Conservation (phyloP, 2,888 invertebrate genomes). For the Sminthurinus aureus region DNA sequence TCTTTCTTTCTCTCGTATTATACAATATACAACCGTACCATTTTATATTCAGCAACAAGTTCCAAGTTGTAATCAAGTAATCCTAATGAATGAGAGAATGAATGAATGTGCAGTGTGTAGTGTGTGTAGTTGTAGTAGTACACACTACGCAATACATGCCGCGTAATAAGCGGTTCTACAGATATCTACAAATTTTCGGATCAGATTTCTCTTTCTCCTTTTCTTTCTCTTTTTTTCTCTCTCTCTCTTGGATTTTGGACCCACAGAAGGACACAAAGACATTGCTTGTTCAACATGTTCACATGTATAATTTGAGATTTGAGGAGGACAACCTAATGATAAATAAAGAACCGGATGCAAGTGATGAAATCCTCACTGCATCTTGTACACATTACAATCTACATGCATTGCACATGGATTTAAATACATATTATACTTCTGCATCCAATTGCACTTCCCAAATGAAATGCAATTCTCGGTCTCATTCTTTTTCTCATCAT, state of each 20-base stretch:
- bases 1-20: too few species aligned
- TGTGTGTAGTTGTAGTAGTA: background rate
- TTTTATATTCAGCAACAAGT: conserved; percentile 3
- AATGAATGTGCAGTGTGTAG: background rate
- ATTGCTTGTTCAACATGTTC: conserved; percentile 26
- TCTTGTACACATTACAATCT: background rate
- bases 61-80: background rate
- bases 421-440: background rate
- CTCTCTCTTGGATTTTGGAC: too few species aligned
- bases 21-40: too few species aligned
- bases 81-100: conserved; percentile 9
- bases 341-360: conserved; percentile 46
- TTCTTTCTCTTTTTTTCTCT: too few species aligned
- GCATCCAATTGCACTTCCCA: conserved; percentile 16
- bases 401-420: background rate
- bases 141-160: background rate
- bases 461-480: background rate
- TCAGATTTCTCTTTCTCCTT: conserved; percentile 34
- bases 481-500: too few species aligned
- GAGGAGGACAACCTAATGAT: conserved; percentile 36
- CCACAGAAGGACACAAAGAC: conserved; percentile 26
- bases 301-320: conserved; percentile 29
- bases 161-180: background rate
- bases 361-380: conserved; percentile 37
- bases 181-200: conserved; percentile 32